Conservation (phyloP, 2,888 invertebrate species). For the Nemotelus nigrinus region DNA sequence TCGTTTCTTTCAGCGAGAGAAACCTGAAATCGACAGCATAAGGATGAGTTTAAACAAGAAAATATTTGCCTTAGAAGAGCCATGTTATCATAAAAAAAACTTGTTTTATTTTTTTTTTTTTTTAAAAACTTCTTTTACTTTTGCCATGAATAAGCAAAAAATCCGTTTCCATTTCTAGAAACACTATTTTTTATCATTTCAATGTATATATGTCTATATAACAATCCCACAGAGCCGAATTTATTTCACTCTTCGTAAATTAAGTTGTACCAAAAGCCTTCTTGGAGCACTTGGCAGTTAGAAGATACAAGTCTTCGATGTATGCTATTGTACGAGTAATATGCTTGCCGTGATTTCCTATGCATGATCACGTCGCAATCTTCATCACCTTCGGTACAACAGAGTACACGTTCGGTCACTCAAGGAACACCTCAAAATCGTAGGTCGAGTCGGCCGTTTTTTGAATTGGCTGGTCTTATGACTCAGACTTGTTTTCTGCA, state of each 20-base stretch:
- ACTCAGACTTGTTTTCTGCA: constrained; percentile 19
- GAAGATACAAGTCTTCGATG: too few species aligned
- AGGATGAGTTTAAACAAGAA: too few species aligned
- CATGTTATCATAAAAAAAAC: neutral
- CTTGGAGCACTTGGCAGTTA: too few species aligned
- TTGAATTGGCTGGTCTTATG: constrained; percentile 22
- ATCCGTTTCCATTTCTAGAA: too few species aligned
- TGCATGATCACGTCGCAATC: constrained; percentile 41
- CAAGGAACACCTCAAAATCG: constrained; percentile 30
- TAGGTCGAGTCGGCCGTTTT: constrained; percentile 9
- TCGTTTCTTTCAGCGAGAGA: neutral
- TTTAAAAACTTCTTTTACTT: too few species aligned
- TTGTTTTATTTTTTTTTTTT: neutral
- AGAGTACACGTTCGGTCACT: constrained; percentile 28
- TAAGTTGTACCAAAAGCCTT: too few species aligned
- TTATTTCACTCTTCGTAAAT: too few species aligned
- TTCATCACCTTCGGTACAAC: constrained; percentile 41
- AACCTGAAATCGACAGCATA: too few species aligned
- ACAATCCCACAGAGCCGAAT: too few species aligned
- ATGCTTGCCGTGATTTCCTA: constrained; percentile 15
- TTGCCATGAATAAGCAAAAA: too few species aligned
- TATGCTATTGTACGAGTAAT: neutral
- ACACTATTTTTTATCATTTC: too few species aligned
- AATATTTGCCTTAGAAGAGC: neutral
- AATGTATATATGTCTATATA: too few species aligned